Conservation (phyloP, 2,888 invertebrate species). For the Piscicola geometra region DNA sequence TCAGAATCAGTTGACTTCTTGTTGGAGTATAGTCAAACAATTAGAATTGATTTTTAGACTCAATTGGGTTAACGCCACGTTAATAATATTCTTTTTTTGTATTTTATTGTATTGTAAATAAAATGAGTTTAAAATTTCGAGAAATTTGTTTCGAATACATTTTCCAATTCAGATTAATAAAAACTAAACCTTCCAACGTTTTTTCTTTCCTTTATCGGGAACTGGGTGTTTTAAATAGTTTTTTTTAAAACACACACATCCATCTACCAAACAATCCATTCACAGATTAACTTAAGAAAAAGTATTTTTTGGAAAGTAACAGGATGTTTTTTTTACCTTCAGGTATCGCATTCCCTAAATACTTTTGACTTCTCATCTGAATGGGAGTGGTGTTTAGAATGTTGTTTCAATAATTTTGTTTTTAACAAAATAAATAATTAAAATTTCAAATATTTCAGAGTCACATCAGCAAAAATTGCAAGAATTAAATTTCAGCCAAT, state of each 20-base stretch:
- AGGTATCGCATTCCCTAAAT: neutral
- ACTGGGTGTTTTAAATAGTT: too few species aligned
- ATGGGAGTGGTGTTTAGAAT: neutral
- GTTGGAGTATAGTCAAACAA: neutral
- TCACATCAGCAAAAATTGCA: neutral
- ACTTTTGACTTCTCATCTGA: slow-evolving; percentile 9
- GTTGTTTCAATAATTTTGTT: neutral
- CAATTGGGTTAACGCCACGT: neutral
- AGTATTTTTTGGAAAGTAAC: too few species aligned
- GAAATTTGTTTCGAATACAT: too few species aligned
- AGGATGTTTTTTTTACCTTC: neutral
- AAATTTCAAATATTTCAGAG: neutral
- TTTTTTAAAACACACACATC: too few species aligned
- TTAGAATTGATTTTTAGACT: neutral
- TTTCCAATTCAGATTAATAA: too few species aligned
- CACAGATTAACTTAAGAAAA: too few species aligned
- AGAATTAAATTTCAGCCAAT: neutral
- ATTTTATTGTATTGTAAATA: too few species aligned
- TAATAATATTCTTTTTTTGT: too few species aligned
- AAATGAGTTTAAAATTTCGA: too few species aligned
- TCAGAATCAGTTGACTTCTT: neutral
- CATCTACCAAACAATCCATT: too few species aligned
- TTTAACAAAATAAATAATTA: neutral
- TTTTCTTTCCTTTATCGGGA: too few species aligned
- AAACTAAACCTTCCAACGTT: too few species aligned